These are phyloP conservation scores for Umimayanthus kanabou DNA, from an alignment of 92 coral and sea anemone genomes.

Conservation along the genomic window DNA sequence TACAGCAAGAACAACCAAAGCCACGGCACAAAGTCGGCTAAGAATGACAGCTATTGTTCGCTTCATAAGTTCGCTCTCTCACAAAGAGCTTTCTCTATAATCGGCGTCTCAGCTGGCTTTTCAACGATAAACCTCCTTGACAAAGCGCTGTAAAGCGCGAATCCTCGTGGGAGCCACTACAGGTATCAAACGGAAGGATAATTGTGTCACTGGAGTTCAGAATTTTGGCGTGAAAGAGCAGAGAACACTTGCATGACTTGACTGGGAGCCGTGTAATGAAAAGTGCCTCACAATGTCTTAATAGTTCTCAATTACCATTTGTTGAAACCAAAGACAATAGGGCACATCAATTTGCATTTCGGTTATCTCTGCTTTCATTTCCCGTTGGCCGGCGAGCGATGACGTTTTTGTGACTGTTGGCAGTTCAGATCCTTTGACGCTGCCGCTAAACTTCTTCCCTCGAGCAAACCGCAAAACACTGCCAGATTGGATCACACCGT, in stretches of 20 bases:
- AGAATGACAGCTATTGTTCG: constrained; percentile 33
- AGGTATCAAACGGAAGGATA: neutral
- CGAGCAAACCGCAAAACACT: neutral
- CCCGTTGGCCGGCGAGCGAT: constrained; percentile 39
- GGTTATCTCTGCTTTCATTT: constrained; percentile 41
- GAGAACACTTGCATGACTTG: constrained; percentile 35
- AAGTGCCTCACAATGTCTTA: constrained; percentile 41
- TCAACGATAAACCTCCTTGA: constrained; percentile 25
- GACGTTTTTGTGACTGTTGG: constrained; percentile 30
- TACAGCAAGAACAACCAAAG: neutral
- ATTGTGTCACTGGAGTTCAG: neutral
- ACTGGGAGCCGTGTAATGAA: constrained; percentile 19
- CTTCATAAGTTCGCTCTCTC: constrained; percentile 8
- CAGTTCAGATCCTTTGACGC: constrained; percentile 21
- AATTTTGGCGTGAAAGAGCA: neutral
- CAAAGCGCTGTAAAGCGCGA: neutral
- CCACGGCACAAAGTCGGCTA: constrained; percentile 17
- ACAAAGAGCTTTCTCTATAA: neutral
- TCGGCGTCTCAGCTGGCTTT: constrained; percentile 16
- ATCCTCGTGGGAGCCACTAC: neutral
- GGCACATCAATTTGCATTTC: constrained; percentile 35
- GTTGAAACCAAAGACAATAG: constrained; percentile 41
- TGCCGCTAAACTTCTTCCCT: constrained; percentile 22
- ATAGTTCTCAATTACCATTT: constrained; percentile 48
- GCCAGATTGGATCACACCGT: neutral